Evolutionary conservation across 2,888 invertebrate genomes (phyloP), one percentile per base, ranked within the genome.

Genomic region (Anarsia innoxiella): DNA sequence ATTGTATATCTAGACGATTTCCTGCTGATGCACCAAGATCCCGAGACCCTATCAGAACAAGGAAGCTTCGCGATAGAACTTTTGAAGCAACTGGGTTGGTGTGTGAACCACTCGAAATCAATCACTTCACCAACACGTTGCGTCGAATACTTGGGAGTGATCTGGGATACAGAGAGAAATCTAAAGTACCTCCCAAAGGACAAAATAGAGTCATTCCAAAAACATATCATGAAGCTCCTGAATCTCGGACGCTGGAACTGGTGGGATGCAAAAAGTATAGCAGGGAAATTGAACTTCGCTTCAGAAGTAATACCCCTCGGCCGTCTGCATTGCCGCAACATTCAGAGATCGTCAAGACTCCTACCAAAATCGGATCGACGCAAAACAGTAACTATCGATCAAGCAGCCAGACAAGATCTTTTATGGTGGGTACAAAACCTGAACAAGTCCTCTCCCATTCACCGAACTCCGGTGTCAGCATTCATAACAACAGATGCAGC

Each of bases 11-110:
- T 31, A 12, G 16, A 31, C n/a, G 16, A 31, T n/a, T 31, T 15
- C 16, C 13, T 31, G 15, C 9, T 14, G 14, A 16, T 15, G 30
- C 30, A 31, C 15, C 4, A 49, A 30, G 1, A 4, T 16, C 16
- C 16, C 2, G 15, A 15, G 8, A n/a, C n/a, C n/a, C 10, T 31
- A 15, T 15, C 42, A 1, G 39, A 50, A 8, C 45, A 49, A 27
- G 30, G 30, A 2, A 10, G 28, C 3, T 10, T 9, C 9, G n/a
- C 26, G n/a, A 9, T 26, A 26, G 2, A 26, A 26, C n/a, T 26
- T 3, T n/a, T 26, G n/a, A n/a, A 26, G n/a, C 2, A 26, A 3
- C n/a, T 26, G n/a, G 26, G 26, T 3, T 26, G 26, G 26, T n/a
- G 9, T 3, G n/a, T 26, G n/a, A 26, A 26, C n/a, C 10, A 26